Evolutionary conservation across 2,888 invertebrate species (phyloP).

Genomic region (Eristalinus aeneus): DNA sequence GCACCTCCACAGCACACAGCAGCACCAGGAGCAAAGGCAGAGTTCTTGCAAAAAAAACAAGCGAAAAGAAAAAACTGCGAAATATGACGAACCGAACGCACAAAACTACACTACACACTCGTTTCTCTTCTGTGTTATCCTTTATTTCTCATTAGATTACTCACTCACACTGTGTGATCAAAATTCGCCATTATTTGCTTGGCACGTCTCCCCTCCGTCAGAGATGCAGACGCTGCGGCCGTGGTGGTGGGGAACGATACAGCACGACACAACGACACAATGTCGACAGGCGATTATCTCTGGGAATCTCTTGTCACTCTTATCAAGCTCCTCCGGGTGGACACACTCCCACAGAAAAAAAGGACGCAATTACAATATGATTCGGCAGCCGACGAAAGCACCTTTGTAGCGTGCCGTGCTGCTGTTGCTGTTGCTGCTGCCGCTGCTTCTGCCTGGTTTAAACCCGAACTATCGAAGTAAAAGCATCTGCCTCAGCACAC

Average conservation of each 20-base stretch:
- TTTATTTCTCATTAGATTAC: slow-evolving; percentile 66
- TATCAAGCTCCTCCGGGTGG: slow-evolving; percentile 4
- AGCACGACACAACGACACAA: too few relatives aligned
- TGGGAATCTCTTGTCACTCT: slow-evolving; percentile 21
- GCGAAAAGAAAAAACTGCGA: slow-evolving; percentile 18
- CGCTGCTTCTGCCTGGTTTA: not conserved
- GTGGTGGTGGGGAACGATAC: not conserved
- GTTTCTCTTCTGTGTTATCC: slow-evolving; percentile 46
- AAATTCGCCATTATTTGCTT: not conserved
- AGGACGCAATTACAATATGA: slow-evolving; percentile 23
- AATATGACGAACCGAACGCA: slow-evolving; percentile 44
- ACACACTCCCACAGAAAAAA: slow-evolving; percentile 9
- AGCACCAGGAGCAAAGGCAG: not conserved
- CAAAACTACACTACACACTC: slow-evolving; percentile 49
- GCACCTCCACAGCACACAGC: not conserved
- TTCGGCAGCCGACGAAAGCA: slow-evolving; percentile 12
- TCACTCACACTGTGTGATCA: slow-evolving; percentile 22
- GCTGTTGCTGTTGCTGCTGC: not conserved
- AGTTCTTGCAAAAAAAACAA: slow-evolving; percentile 7
- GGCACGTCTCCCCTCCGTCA: not conserved
- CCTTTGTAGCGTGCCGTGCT: not conserved
- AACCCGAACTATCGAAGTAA: slow-evolving; percentile 5
- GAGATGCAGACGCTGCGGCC: slow-evolving; percentile 43
- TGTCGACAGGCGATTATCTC: slow-evolving; percentile 5
- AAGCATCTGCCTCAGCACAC: slow-evolving; percentile 7